Evolutionary conservation across 2,113 vertebrate species (phyloP), one percentile per base, ranked within the genome.

Genomic region (Centropus unirufus): DNA sequence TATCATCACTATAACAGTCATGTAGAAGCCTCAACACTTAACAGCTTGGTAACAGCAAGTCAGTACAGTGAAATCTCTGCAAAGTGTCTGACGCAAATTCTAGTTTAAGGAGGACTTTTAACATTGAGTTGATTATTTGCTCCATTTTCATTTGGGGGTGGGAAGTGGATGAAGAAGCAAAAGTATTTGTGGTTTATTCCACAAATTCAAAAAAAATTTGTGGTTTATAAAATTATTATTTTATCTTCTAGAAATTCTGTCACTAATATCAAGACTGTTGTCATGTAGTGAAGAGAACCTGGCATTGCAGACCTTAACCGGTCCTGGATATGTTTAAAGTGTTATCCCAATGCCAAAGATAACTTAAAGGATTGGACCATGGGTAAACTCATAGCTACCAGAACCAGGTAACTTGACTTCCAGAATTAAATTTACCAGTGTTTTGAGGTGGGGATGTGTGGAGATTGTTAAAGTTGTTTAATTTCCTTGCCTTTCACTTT

Each of bases 361-460:
- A 46, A 29, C 12, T 39, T 54, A 39, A 58, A 39, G 4, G 1
- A 1, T 16, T 52, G 14, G n/a, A 4, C 2, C 0, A 8, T 40
- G 6, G 15, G 3, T 32, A 80, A 94, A 47, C 2, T 8, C 11
- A 6, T 3, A 59, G 7, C 4, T 40, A 3, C 4, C 14, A 51
- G 8, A 70, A 59, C 2, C 1, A 57, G 6, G 17, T 89, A 75
- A 34, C 5, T 16, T 75, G 11, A 6, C 2, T 64, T 92, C 4
- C 21, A 91, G 16, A 8, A 7, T 57, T 88, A 13, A 79, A 52
- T 54, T 76, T 90, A 24, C 2, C 9, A 20, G 17, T 24, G 2
- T 4, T 22, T 2, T 59, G 14, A 1, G 13, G 14, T 0, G 11
- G 10, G 8, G 5, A 9, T 2, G 2, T 7, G 1, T 11, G 14